These are phyloP conservation scores for Drosophila fungiperda DNA, from an alignment of 2,888 invertebrate species.

Conservation along the genomic window DNA sequence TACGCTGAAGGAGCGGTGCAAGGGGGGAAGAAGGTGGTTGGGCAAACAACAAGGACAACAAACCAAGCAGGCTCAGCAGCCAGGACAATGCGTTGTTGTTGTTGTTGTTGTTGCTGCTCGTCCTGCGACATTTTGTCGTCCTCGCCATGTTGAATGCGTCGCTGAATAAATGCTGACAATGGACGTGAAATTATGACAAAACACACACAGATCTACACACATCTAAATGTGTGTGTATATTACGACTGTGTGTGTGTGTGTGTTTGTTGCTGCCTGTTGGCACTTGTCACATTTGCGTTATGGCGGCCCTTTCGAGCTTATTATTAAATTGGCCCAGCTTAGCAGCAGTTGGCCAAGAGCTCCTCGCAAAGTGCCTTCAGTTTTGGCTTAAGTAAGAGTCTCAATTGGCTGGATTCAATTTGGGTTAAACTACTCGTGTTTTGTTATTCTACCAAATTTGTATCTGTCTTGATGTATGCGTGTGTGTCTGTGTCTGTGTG, in stretches of 20 bases:
- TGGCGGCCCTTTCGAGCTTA: conserved; percentile 66
- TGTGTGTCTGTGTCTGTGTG: neutral
- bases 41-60: conserved; percentile 32
- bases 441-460: conserved; percentile 14
- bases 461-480: neutral
- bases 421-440: conserved; percentile 47
- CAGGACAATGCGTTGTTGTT: conserved; percentile 52
- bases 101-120: conserved; percentile 24
- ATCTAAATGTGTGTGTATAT: conserved; percentile 4
- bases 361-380: neutral
- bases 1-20: conserved; percentile 36
- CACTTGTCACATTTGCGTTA: conserved; percentile 75
- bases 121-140: conserved; percentile 35
- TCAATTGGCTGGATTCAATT: conserved; percentile 55
- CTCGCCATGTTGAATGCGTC: conserved; percentile 63
- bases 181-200: conserved; percentile 72
- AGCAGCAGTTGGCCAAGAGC: conserved; percentile 44
- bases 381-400: conserved; percentile 19
- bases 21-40: conserved; percentile 20
- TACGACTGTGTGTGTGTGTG: conserved; percentile 16
- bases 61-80: conserved; percentile 41
- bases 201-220: conserved; percentile 16
- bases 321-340: conserved; percentile 69
- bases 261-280: conserved; percentile 55
- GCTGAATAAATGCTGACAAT: conserved; percentile 77